Base-by-base conservation (phyloP, 2,888 invertebrate genomes). In the Carpatolechia fugitivella region DNA sequence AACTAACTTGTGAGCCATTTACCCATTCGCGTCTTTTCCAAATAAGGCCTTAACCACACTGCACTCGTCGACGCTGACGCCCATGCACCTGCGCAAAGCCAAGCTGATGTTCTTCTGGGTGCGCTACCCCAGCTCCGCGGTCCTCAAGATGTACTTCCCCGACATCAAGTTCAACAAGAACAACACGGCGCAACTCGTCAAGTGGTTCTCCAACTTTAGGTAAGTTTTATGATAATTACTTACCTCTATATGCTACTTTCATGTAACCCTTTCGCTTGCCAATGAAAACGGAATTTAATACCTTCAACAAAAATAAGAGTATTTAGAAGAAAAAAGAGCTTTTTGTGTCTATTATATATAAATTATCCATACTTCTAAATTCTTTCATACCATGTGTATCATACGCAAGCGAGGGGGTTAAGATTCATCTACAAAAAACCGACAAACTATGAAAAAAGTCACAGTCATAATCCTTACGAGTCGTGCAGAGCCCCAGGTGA, bases 81-180 rank as follows among this genome's bases (percentile, higher is more conserved):
- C 99, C 82, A 98, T 99, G 98, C 99, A 99, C 92, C 96, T 99
- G 78, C 94, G 99, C 84, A 99, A 99, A 91, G 99, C 99, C 66
- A 99, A 99, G 93, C 93, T 99, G 91, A 99, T 99, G 99, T 99
- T 99, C 95, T 99, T 99, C 95, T 99, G 98, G 97, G 98, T 98
- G 74, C 94, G 99, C 76, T 99, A 99, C 91, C 99, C 99, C 60
- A 98, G 98, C 88, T 99, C 99, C 61, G 96, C 98, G 76, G 97
- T 99, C 70, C 95, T 99, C 87, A 99, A 99, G 93, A 98, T 98
- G 95, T 99, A 98, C 94, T 99, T 99, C 93, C 99, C 99, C 40
- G 99, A 99, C 92, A 99, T 99, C 92, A 98, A 98, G 89, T 99
- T 99, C 94, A 99, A 99, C 94, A 99, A 99, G 92, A 99, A 99